Evolutionary conservation across 2,888 invertebrate species (phyloP), one percentile per base, ranked within the genome.

Genomic region (Chironomus riparius): DNA sequence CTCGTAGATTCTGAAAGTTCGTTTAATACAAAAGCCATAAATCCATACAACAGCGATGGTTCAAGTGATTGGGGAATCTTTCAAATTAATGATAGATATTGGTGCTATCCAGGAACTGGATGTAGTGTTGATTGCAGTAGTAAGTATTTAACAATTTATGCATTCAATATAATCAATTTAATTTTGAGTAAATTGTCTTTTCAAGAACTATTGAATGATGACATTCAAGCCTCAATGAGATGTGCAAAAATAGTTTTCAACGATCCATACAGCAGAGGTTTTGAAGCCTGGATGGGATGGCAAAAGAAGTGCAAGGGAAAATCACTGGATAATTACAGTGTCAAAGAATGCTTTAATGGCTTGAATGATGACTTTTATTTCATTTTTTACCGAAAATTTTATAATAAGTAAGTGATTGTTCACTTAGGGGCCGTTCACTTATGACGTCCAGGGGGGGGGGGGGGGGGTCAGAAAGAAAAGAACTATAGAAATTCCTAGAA

Each of bases 81-180:
- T 79, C 88, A 92, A 88, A 91, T 92, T 78, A 90, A 87, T 82
- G 90, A 88, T 82, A 87, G 86, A 78, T 89, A 89, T 62, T 91
- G 90, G 87, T 92, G 92, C 81, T 86, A 86, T 78, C 87, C 87
- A 78, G 89, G 88, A 7, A 85, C 87, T 61, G 82, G 86, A 56
- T 92, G 92, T 83, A 88, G 87, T 79, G 86, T 88, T 80, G 89
- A 88, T 80, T 92, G 92, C 82, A 90, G 91, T 87, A 89, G 90
- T 90, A 83, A 79, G 74, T 77, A n/a, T n/a, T n/a, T n/a, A n/a
- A n/a, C n/a, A n/a, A n/a, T n/a, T n/a, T n/a, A n/a, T n/a, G n/a
- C n/a, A n/a, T n/a, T n/a, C n/a, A n/a, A n/a, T n/a, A n/a, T n/a
- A n/a, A n/a, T n/a, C n/a, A n/a, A n/a, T n/a, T n/a, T n/a, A n/a